Conservation (phyloP, 2,797 vertebrate genomes). For the Lagodon rhomboides region DNA sequence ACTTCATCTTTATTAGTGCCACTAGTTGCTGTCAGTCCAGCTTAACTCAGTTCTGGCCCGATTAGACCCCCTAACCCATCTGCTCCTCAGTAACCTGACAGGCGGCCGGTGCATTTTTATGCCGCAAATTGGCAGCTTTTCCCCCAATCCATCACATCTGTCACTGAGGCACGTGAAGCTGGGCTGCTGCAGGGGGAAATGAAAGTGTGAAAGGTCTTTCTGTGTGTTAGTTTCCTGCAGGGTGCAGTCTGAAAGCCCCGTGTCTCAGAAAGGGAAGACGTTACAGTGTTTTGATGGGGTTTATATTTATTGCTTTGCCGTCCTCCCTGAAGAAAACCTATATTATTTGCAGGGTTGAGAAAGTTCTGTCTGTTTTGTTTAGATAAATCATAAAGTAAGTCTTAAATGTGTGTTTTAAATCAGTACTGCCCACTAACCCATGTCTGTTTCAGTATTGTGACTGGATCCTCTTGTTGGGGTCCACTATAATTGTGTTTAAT, state of each 20-base stretch:
- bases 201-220: slow-evolving; percentile 59
- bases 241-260: neutral
- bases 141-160: slow-evolving; percentile 67
- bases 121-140: slow-evolving; percentile 50
- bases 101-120: slow-evolving; percentile 39
- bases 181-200: slow-evolving; percentile 9
- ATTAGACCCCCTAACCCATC: slow-evolving; percentile 73
- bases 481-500: slow-evolving; percentile 53
- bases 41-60: slow-evolving; percentile 62
- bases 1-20: slow-evolving; percentile 62
- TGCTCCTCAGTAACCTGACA: slow-evolving; percentile 67
- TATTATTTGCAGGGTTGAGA: neutral
- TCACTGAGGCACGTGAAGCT: slow-evolving; percentile 46
- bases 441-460: slow-evolving; percentile 17
- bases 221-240: neutral
- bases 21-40: slow-evolving; percentile 48
- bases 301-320: neutral
- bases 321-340: neutral
- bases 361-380: neutral
- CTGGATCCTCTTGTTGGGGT: slow-evolving; percentile 25
- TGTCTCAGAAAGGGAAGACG: neutral
- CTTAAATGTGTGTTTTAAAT: neutral
- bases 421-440: too few relatives aligned
- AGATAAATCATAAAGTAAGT: neutral
- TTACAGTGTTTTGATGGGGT: neutral